phyloP scores from a whole-genome alignment of 2,888 invertebrate genomes.

The Iselma pallidipennis region DNA sequence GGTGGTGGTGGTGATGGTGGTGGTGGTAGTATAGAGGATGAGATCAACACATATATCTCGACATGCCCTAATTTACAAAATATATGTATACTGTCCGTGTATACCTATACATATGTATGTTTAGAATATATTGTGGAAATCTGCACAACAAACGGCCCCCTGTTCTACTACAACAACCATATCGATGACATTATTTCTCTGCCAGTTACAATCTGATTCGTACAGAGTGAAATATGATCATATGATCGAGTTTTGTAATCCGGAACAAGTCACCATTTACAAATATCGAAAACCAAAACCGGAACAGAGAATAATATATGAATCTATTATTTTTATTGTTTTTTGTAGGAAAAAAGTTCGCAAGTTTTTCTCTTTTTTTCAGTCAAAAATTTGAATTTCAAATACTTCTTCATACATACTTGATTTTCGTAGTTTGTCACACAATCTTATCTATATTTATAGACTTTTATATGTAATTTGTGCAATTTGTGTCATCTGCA shows the following conservation, averaged over 20 bases:
- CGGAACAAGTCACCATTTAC: not conserved
- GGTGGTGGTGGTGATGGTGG: slow-evolving; percentile 3
- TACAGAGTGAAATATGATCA: not conserved
- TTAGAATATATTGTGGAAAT: not conserved
- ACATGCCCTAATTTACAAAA: slow-evolving; percentile 25
- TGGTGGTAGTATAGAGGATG: not conserved
- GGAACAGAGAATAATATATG: no score
- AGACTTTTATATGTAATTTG: not conserved
- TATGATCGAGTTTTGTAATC: not conserved
- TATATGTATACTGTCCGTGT: not conserved
- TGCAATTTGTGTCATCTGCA: not conserved
- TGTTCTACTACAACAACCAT: not conserved
- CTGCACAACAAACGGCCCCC: not conserved
- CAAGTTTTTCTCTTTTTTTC: not conserved
- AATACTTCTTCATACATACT: not conserved
- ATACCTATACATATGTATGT: not conserved
- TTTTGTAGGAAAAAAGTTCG: not conserved
- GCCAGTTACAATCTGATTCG: not conserved
- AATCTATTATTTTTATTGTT: not conserved
- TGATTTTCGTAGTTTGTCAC: not conserved
- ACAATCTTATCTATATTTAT: not conserved
- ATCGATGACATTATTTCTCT: not conserved
- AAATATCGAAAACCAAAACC: not conserved
- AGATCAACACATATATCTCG: slow-evolving; percentile 21
- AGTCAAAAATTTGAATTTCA: not conserved